phyloP scores from a whole-genome alignment of 2,888 invertebrate genomes.

The Melanargia galathea region DNA sequence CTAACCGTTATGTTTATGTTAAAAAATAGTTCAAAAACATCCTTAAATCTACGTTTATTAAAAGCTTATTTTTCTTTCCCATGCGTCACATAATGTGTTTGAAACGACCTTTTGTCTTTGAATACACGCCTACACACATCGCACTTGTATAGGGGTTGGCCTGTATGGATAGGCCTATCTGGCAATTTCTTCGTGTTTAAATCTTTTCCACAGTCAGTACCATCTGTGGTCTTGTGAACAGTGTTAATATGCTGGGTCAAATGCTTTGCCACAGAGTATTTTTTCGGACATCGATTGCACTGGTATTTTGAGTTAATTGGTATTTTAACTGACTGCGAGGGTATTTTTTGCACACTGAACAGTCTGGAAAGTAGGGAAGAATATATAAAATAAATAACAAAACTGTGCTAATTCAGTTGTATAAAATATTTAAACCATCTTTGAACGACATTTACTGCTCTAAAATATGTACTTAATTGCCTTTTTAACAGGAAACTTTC shows the following conservation, averaged over 20 bases:
- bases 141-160: conserved; percentile 45
- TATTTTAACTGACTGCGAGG: conserved; percentile 37
- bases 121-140: conserved; percentile 46
- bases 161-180: conserved; percentile 46
- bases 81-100: conserved; percentile 47
- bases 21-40: not conserved
- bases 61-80: conserved; percentile 38
- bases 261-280: conserved; percentile 43
- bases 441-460: no score
- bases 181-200: conserved; percentile 44
- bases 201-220: conserved; percentile 45
- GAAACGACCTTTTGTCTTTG: conserved; percentile 47
- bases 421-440: no score
- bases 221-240: conserved; percentile 40
- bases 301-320: conserved; percentile 41
- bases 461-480: no score
- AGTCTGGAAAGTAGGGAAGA: conserved; percentile 40
- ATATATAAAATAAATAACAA: not conserved
- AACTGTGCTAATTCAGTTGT: no score
- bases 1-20: not conserved
- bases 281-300: conserved; percentile 49
- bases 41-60: not conserved
- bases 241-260: conserved; percentile 45
- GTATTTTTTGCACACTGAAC: conserved; percentile 41
- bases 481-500: no score